Evolutionary conservation across 2,797 vertebrate species (phyloP).

Genomic region (Rhabdomys pumilio): DNA sequence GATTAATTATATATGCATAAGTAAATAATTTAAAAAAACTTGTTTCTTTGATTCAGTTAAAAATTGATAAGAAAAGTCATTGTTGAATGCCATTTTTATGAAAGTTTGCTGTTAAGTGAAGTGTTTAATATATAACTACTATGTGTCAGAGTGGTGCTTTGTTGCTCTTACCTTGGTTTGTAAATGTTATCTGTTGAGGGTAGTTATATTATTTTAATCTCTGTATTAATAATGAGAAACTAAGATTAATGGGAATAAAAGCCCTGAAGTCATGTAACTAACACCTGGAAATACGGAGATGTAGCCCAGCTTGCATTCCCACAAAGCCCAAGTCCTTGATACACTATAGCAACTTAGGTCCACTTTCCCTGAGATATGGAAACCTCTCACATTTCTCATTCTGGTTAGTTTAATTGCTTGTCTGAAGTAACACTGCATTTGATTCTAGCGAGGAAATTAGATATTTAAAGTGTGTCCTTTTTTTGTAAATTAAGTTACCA

Average conservation of each 20-base stretch:
- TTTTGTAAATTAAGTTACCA: slow-evolving; percentile 57
- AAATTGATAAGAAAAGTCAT: slow-evolving; percentile 50
- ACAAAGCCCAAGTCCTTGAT: background rate
- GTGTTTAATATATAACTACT: background rate
- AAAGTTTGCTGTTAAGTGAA: slow-evolving; percentile 10
- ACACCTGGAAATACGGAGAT: background rate
- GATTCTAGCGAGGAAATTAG: background rate
- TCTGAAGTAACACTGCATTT: background rate
- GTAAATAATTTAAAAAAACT: slow-evolving; percentile 34
- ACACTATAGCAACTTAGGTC: background rate
- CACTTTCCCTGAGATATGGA: background rate
- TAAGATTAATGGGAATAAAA: background rate
- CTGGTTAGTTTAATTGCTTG: background rate
- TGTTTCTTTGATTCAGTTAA: slow-evolving; percentile 63
- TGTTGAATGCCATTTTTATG: slow-evolving; percentile 53
- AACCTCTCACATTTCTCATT: background rate
- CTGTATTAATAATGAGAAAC: background rate
- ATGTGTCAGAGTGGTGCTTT: background rate
- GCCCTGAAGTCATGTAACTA: background rate
- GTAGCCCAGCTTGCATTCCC: too few relatives aligned
- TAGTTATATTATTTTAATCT: slow-evolving; percentile 16
- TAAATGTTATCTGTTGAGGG: slow-evolving; percentile 25
- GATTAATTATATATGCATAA: background rate
- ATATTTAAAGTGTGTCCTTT: slow-evolving; percentile 61
- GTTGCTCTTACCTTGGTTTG: background rate